Base-by-base conservation (phyloP, 2,888 invertebrate genomes). In the Peribatodes rhomboidaria region DNA sequence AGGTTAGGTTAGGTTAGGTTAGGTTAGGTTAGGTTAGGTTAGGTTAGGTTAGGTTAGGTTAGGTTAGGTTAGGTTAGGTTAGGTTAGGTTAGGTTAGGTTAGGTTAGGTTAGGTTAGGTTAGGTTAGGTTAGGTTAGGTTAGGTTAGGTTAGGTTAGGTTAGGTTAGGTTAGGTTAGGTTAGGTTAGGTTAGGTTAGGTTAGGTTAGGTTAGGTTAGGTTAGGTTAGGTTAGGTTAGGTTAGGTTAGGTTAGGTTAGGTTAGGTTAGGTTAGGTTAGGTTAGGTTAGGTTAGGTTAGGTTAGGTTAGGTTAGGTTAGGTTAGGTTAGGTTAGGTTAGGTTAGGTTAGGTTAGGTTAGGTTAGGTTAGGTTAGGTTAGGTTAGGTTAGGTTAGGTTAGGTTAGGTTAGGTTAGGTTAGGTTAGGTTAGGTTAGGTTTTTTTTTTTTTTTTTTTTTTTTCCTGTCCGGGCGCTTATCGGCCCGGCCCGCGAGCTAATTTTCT, bases 221-320 rank as follows among this genome's bases (percentile, higher is more conserved):
- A 11, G n/a, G n/a, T n/a, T n/a, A 39, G 39, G 39, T 39, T 39
- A 39, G 39, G 39, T 39, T 39, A 39, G 39, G 39, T 39, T 39
- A 39, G 39, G 39, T 39, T 39, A 39, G 39, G 39, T 39, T 39
- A n/a, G n/a, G 39, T n/a, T 39, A n/a, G n/a, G 39, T n/a, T 39
- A 39, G 39, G 39, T 39, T 39, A n/a, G 39, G 39, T 37, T 37
- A 37, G 37, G 37, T 37, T 37, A 37, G 37, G 37, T 37, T 37
- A 37, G 37, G 37, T 37, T 37, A 37, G 37, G 37, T 37, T 37
- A 37, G 37, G 39, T 39, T n/a, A n/a, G n/a, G n/a, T 3, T 35
- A n/a, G 39, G n/a, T n/a, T n/a, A n/a, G n/a, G n/a, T n/a, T n/a
- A n/a, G n/a, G n/a, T 11, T 35, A 11, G 11, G 35, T 11, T 11